Evolutionary conservation across 2,797 vertebrate species (phyloP), one percentile per base, ranked within the genome.

Genomic region (Micromesistius poutassou): DNA sequence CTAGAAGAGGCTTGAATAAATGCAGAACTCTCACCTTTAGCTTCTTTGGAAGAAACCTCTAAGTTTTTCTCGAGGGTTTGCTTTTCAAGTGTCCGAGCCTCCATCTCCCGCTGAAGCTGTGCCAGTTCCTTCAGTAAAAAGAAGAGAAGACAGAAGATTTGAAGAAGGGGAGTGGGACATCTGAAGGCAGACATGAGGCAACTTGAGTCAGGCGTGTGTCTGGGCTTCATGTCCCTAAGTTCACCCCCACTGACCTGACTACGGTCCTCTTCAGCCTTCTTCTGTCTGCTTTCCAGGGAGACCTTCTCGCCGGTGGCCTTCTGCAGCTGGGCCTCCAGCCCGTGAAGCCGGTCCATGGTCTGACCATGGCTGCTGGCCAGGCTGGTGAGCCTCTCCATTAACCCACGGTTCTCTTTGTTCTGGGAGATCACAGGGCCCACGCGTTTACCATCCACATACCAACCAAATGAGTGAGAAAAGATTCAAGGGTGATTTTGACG

Each of bases 351-450:
- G 16, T 96, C 95, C 42, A 89, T 0, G 0, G 94, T 94, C 14
- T 93, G 90, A 22, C 94, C 89, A 22, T 94, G 96, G n/a, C 91
- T 81, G 31, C 90, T 92, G 30, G 96, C 95, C 82, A 98, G 85
- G 76, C 8, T 92, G 3, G 97, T 95, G 88, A 99, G 85, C 89
- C 93, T 94, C 83, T 99, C 98, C 93, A 97, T 81, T 79, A 99
- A 86, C 1, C 94, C 94, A 0, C 94, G 90, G 85, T 97, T 99
- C 86, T 99, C 97, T 91, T 94, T 98, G 87, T 87, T 96, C 98
- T 99, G 82, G 50, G 79, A 71, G 35, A 62, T 9, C 5, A 13
- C 40, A 31, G 9, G 28, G 9, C 13, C 73, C 55, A 30, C 12
- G 10, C 19, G 35, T 36, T 14, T 3, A 22, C 72, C 22, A 19